phyloP scores from a whole-genome alignment of 2,888 invertebrate genomes.

The Leptopilina drosophilae region DNA sequence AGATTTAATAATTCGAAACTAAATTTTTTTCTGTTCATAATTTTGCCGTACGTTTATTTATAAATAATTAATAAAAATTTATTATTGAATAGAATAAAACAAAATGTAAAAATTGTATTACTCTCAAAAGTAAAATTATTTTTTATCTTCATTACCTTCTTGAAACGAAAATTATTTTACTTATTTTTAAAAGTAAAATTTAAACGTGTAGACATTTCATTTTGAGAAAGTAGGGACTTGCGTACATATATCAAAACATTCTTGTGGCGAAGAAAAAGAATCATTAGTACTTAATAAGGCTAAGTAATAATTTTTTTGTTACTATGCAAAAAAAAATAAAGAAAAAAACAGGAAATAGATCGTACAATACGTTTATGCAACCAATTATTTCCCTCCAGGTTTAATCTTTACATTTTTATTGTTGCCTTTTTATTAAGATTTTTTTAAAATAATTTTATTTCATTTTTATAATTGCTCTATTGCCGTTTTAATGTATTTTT shows the following conservation, averaged over 20 bases:
- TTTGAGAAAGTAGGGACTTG: slow-evolving; percentile 33
- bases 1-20: background rate
- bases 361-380: slow-evolving; percentile 19
- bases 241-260: background rate
- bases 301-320: slow-evolving; percentile 27
- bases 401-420: slow-evolving; percentile 1
- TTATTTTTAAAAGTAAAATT: background rate
- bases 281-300: slow-evolving; percentile 35
- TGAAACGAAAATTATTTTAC: background rate
- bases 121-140: background rate
- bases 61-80: too few relatives aligned
- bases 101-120: too few relatives aligned
- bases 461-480: background rate
- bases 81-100: too few relatives aligned
- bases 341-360: slow-evolving; percentile 28
- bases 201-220: slow-evolving; percentile 4
- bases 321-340: slow-evolving; percentile 25
- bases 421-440: background rate
- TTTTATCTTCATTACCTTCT: too few relatives aligned
- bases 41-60: too few relatives aligned
- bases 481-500: background rate
- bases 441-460: background rate
- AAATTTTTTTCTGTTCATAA: background rate
- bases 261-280: slow-evolving; percentile 10
- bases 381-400: background rate